These are phyloP conservation scores for Nysson spinosus DNA, from an alignment of 2,888 invertebrate genomes.

Conservation along the genomic window DNA sequence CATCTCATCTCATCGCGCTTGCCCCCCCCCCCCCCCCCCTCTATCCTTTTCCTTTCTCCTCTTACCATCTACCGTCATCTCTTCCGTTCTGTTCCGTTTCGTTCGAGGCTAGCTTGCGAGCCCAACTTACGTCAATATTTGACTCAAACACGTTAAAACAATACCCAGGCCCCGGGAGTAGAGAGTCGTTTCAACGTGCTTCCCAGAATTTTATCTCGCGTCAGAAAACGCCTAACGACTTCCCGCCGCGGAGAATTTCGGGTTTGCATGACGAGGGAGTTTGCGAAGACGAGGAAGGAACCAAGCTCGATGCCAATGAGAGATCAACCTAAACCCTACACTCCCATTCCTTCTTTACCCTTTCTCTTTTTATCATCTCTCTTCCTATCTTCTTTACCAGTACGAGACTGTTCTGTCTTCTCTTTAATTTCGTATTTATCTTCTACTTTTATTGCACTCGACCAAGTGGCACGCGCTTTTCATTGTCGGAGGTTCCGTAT, in stretches of 20 bases:
- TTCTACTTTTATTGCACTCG: slow-evolving; percentile 7
- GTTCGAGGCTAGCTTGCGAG: slow-evolving; percentile 66
- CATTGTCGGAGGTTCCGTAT: too few relatives aligned
- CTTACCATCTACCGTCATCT: background rate
- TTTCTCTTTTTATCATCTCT: background rate
- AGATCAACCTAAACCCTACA: background rate
- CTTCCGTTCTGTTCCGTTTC: slow-evolving; percentile 61
- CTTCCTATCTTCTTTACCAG: too few relatives aligned
- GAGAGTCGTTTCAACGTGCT: slow-evolving; percentile 73
- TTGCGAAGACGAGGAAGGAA: slow-evolving; percentile 28
- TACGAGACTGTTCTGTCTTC: too few relatives aligned
- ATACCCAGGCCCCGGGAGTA: slow-evolving; percentile 72
- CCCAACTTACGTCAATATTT: slow-evolving; percentile 77
- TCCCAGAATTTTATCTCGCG: slow-evolving; percentile 76
- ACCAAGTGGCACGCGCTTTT: slow-evolving; percentile 24
- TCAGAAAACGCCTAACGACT: slow-evolving; percentile 73
- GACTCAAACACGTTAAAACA: slow-evolving; percentile 77
- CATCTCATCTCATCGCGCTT: slow-evolving; percentile 62
- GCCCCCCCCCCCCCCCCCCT: slow-evolving; percentile 18
- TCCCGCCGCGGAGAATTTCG: slow-evolving; percentile 60
- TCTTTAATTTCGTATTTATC: slow-evolving; percentile 44
- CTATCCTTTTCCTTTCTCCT: background rate
- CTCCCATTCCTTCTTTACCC: background rate
- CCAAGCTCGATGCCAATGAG: slow-evolving; percentile 1
- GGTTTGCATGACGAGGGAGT: slow-evolving; percentile 45